A percentile compares a stretch with the other conserved stretches of the same genome.
phyloP scores from a whole-genome alignment of 2,113 vertebrate genomes.

The Pluvianellus socialis region DNA sequence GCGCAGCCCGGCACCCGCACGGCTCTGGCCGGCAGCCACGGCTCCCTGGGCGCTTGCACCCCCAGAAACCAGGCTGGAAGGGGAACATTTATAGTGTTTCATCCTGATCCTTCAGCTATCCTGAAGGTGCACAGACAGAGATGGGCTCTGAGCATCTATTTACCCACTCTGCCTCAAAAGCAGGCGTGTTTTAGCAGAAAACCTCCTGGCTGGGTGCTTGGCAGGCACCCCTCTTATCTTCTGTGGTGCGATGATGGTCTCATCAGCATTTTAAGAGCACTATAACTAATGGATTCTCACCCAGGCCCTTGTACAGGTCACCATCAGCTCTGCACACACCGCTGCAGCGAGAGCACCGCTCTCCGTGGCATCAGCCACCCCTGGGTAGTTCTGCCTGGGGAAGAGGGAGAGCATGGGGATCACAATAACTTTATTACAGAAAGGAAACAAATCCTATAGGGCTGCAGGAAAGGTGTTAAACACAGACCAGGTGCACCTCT shows the following conservation, averaged over 20 bases:
- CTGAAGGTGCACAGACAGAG: accelerated
- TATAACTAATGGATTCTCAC: accelerated
- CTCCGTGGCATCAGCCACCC: accelerated
- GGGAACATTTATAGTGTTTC: not conserved
- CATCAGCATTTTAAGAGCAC: accelerated
- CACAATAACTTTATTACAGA: not conserved
- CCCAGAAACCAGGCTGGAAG: not conserved
- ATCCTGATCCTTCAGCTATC: not conserved
- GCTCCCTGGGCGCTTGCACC: not conserved
- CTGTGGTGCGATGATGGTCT: accelerated
- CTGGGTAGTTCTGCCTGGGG: accelerated
- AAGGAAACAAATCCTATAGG: not conserved
- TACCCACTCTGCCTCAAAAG: not conserved
- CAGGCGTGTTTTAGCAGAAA: not conserved
- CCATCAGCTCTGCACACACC: not conserved
- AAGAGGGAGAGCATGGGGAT: accelerated
- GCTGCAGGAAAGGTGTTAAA: not conserved
- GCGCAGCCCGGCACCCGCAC: not conserved
- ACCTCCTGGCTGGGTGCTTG: not conserved
- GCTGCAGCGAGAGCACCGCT: too few relatives aligned
- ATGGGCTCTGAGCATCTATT: not conserved
- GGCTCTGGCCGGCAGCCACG: accelerated
- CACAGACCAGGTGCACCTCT: too few relatives aligned
- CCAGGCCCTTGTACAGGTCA: not conserved
- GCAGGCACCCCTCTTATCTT: not conserved